Evolutionary conservation across 92 coral and sea anemone species (phyloP).

Genomic region (Isaurus tuberculatus): DNA sequence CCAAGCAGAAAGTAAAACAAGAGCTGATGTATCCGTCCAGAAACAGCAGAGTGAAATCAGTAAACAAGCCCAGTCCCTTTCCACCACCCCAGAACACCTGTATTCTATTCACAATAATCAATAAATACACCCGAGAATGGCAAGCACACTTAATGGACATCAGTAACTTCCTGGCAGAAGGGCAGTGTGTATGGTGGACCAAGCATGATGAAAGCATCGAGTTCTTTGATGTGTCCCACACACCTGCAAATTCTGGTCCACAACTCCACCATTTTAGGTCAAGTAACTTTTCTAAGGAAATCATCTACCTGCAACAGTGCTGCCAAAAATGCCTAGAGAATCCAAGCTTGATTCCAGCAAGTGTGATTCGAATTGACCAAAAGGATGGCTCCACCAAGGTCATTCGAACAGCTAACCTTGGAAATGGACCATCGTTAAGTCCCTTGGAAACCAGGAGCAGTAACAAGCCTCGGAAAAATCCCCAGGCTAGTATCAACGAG

Average conservation of each 20-base stretch:
- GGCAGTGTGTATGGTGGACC: conserved; percentile 69
- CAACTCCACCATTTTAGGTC: conserved; percentile 60
- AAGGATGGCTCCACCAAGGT: conserved; percentile 34
- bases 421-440: background rate
- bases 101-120: conserved; percentile 28
- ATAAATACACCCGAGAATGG: conserved; percentile 57
- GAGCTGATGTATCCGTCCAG: conserved; percentile 27
- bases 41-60: conserved; percentile 63
- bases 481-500: background rate
- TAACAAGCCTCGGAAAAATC: conserved; percentile 8
- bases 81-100: conserved; percentile 24
- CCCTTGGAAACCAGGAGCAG: background rate
- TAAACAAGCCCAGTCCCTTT: conserved; percentile 35
- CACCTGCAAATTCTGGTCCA: conserved; percentile 40
- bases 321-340: conserved; percentile 45
- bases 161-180: conserved; percentile 62
- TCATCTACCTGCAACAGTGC: conserved; percentile 46
- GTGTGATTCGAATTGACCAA: conserved; percentile 25
- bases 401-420: conserved; percentile 22
- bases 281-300: conserved; percentile 48
- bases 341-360: conserved; percentile 17
- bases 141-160: conserved; percentile 3
- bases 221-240: conserved; percentile 66
- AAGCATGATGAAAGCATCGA: conserved; percentile 62
- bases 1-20: conserved; percentile 54